Evolutionary conservation across 2,113 vertebrate genomes (phyloP).

Genomic region (Phodopus roborovskii): DNA sequence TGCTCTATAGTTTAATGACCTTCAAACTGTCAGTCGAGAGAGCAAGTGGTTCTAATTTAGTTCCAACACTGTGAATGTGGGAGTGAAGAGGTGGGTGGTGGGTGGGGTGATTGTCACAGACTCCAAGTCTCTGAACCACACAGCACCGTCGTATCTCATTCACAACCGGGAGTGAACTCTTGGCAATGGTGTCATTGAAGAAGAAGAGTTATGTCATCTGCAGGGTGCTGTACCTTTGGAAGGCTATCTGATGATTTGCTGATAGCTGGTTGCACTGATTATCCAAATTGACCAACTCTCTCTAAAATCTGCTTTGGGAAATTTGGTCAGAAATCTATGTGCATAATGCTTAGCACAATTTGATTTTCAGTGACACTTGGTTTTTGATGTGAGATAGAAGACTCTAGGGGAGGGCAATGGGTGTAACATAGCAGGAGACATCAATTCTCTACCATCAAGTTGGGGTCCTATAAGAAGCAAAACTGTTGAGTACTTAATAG

Average conservation of each 20-base stretch:
- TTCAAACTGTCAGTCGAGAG: constrained; percentile 49
- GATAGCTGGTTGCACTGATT: background rate
- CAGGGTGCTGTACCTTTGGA: background rate
- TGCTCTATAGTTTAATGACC: constrained; percentile 64
- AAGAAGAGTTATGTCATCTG: background rate
- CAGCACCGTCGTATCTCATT: constrained; percentile 26
- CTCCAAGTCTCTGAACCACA: constrained; percentile 42
- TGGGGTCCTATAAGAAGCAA: background rate
- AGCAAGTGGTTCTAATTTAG: constrained; percentile 64
- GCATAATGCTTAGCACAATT: background rate
- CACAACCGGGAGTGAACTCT: background rate
- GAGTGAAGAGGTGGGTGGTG: background rate
- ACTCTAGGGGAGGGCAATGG: background rate
- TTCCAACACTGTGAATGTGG: constrained; percentile 7
- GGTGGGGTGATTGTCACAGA: background rate
- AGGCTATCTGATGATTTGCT: background rate
- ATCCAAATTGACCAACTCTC: constrained; percentile 5
- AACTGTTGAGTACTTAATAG: background rate
- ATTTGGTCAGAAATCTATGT: background rate
- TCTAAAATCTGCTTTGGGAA: constrained; percentile 10
- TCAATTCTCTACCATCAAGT: background rate
- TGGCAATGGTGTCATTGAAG: background rate
- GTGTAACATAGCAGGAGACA: background rate
- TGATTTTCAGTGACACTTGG: background rate
- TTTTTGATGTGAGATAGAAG: background rate